Base-by-base conservation (phyloP, 2,113 vertebrate species). In the Oxygymnocypris stewartii region DNA sequence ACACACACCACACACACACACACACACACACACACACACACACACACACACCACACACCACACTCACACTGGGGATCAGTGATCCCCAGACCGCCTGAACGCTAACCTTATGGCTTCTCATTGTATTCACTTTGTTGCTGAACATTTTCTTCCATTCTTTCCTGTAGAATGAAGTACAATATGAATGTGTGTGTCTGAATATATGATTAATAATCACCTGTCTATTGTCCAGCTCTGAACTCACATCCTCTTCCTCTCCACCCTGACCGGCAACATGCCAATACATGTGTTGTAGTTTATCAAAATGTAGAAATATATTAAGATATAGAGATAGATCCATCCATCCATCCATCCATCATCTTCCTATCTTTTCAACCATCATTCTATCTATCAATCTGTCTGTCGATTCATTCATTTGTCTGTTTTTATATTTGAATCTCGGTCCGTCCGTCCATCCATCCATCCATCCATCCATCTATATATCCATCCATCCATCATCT, bases 381-480 rank as follows among this genome's bases (percentile, higher is more conserved):
- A 11, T 44, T 44, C 57, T 7, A 6, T 59, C 59, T 6, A n/a
- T n/a, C 18, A 7, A n/a, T 63, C 3, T 6, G 9, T 63, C 1
- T 20, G 9, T 63, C 1, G 23, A 25, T 63, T 7, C 13, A 51
- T 51, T 2, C 49, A 51, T 51, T 13, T 4, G 5, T 51, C 14
- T 2, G 4, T 51, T 51, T 1, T 2, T 51, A 4, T 13, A 7
- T 16, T n/a, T 20, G 14, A 18, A 20, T 57, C 18, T 54, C 16
- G 0, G 0, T 51, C 49, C 49, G 4, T 14, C 4, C 4, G 14
- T 51, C 12, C 47, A 1, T 51, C 13, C 3, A 3, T n/a, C 35
- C 10, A 12, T 74, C 18, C 0, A n/a, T 23, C 20, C 0, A 3
- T 44, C 20, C 0, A 11, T 23, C 35, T 0, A 11, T 44, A 37